These are phyloP conservation scores for Pungitius pungitius DNA, from an alignment of 2,113 vertebrate genomes.

Conservation along the genomic window DNA sequence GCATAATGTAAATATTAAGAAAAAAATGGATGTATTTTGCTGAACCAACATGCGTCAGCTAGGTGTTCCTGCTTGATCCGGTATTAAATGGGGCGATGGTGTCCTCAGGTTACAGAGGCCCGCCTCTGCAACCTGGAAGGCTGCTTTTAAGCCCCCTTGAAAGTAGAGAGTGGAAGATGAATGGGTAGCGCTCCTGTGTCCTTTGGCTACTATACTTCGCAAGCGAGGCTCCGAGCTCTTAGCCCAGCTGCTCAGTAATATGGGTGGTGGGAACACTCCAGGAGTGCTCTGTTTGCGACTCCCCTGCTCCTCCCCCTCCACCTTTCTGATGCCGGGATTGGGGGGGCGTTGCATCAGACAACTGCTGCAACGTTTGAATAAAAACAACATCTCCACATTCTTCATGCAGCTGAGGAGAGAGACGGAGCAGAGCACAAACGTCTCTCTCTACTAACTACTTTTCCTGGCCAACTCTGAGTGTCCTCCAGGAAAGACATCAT, in stretches of 20 bases:
- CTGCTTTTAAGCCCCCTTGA: slow-evolving; percentile 7
- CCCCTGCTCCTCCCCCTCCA: background rate
- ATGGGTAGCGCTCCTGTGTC: background rate
- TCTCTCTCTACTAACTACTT: background rate
- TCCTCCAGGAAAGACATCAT: background rate
- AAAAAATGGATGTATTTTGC: no score
- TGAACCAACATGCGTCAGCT: background rate
- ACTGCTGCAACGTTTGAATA: background rate
- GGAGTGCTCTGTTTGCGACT: background rate
- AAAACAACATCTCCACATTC: background rate
- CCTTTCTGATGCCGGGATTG: background rate
- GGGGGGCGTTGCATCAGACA: background rate
- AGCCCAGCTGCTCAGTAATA: background rate
- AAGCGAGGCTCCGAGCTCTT: background rate
- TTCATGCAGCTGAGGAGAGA: background rate
- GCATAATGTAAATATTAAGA: background rate
- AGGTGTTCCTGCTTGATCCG: background rate
- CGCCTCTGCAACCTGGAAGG: background rate
- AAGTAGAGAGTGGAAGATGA: slow-evolving; percentile 17
- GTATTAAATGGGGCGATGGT: background rate
- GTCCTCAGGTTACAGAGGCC: background rate
- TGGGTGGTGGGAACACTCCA: background rate
- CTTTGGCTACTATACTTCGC: slow-evolving; percentile 9
- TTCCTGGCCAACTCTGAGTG: background rate
- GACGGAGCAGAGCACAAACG: background rate